A percentile compares a stretch with the other conserved stretches of the same genome.
phyloP scores from a whole-genome alignment of 2,113 vertebrate species.

The Climacteris rufus region DNA sequence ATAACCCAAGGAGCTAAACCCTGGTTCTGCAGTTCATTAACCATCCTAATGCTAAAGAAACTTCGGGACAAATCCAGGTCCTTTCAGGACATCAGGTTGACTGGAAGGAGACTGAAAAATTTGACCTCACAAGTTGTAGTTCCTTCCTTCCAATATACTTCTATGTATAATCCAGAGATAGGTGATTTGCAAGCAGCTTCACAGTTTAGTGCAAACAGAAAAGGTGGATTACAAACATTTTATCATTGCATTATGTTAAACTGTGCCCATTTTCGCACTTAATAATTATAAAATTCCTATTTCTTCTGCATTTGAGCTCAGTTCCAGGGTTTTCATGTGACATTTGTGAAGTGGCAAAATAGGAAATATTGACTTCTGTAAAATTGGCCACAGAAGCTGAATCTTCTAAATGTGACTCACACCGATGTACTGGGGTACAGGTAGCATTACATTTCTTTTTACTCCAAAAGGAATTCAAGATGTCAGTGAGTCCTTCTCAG shows the following conservation, averaged over 20 bases:
- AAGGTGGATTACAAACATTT: neutral
- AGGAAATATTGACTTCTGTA: neutral
- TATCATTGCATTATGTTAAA: neutral
- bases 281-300: neutral
- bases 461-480: neutral
- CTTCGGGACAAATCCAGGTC: neutral
- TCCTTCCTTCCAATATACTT: neutral
- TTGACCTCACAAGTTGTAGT: neutral
- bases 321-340: neutral
- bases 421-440: accelerated
- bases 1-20: neutral
- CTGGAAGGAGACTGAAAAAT: neutral
- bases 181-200: neutral
- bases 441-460: neutral
- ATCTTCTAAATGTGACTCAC: neutral
- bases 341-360: neutral
- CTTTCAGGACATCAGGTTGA: neutral
- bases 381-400: neutral
- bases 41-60: neutral
- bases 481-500: neutral
- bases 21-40: neutral
- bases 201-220: neutral
- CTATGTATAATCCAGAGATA: neutral
- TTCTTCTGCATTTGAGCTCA: neutral
- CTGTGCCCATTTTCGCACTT: neutral